phyloP scores from a whole-genome alignment of 2,888 invertebrate genomes.

The Sarcophaga rosellei region DNA sequence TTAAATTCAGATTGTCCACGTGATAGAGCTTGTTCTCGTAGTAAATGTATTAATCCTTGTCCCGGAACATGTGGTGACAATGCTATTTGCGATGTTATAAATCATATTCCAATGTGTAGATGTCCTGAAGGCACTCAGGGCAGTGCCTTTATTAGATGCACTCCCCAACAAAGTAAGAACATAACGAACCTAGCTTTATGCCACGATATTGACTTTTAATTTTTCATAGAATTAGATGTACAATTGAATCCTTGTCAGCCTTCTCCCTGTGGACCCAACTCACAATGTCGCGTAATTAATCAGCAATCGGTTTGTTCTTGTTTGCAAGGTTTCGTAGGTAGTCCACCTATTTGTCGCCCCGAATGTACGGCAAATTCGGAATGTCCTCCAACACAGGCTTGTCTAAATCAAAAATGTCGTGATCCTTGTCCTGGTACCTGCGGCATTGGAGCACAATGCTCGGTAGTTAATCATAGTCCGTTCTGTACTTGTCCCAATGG shows the following conservation, averaged over 20 bases:
- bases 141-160: slow-evolving; percentile 89
- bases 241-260: slow-evolving; percentile 85
- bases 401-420: slow-evolving; percentile 89
- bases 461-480: slow-evolving; percentile 90
- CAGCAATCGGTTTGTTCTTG: slow-evolving; percentile 89
- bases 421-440: slow-evolving; percentile 93
- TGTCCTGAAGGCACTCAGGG: slow-evolving; percentile 85
- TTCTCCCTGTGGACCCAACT: slow-evolving; percentile 90
- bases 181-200: not conserved
- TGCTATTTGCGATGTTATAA: slow-evolving; percentile 88
- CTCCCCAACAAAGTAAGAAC: slow-evolving; percentile 76
- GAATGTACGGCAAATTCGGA: slow-evolving; percentile 89
- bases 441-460: slow-evolving; percentile 88
- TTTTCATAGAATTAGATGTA: slow-evolving; percentile 76
- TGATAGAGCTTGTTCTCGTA: slow-evolving; percentile 86
- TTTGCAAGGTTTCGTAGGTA: slow-evolving; percentile 87
- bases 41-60: slow-evolving; percentile 89
- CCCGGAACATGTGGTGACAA: slow-evolving; percentile 88
- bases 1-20: slow-evolving; percentile 87
- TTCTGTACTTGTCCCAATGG: slow-evolving; percentile 88
- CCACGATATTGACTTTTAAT: not conserved
- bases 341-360: slow-evolving; percentile 89
- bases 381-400: slow-evolving; percentile 88
- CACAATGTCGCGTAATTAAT: slow-evolving; percentile 88
- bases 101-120: slow-evolving; percentile 89